Conservation (phyloP, 2,113 vertebrate genomes). For the Diadophis punctatus region DNA sequence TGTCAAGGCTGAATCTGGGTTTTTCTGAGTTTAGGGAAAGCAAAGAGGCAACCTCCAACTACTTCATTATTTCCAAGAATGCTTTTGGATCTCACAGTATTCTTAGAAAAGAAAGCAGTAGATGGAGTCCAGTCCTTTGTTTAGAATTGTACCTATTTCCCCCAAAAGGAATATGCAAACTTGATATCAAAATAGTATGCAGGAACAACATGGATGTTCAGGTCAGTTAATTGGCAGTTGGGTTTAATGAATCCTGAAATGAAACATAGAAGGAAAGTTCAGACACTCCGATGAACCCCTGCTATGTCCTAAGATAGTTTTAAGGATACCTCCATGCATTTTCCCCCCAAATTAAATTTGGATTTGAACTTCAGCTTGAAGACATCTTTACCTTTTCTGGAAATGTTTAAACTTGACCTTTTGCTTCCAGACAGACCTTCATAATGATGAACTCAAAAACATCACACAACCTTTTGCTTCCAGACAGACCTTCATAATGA, state of each 20-base stretch:
- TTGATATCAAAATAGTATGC: neutral
- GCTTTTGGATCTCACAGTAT: neutral
- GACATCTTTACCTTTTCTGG: neutral
- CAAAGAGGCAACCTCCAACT: neutral
- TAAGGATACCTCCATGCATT: neutral
- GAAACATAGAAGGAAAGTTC: neutral
- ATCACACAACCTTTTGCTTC: neutral
- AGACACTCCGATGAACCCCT: neutral
- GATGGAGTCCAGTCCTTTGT: neutral
- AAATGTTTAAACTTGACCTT: neutral
- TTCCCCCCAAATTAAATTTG: neutral
- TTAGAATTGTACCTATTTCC: neutral
- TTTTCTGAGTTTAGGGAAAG: neutral
- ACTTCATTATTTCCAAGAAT: neutral
- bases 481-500: neutral
- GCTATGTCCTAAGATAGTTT: neutral
- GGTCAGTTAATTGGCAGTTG: neutral
- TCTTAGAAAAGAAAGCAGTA: neutral
- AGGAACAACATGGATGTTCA: neutral
- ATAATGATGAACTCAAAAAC: neutral
- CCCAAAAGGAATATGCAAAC: neutral
- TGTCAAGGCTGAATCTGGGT: neutral
- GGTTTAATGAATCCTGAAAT: neutral
- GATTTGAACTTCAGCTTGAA: neutral
- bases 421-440: neutral